Evolutionary conservation across 2,113 vertebrate genomes (phyloP).

Genomic region (Dicerorhinus sumatrensis): DNA sequence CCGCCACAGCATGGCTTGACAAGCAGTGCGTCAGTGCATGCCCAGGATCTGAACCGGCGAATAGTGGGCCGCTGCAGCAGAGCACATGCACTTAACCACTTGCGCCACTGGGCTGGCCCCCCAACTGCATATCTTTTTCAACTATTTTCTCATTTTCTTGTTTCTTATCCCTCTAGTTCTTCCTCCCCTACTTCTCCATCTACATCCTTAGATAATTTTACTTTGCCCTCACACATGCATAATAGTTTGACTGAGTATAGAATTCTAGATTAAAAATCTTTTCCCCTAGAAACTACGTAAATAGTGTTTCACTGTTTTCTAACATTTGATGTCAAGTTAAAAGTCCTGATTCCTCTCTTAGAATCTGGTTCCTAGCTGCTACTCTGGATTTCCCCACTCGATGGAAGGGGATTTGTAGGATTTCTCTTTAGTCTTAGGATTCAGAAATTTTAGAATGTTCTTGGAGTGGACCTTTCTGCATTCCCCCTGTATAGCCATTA

Average conservation of each 20-base stretch:
- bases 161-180: background rate
- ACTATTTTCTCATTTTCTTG: background rate
- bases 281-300: background rate
- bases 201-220: background rate
- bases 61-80: too few species aligned
- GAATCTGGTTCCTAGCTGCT: background rate
- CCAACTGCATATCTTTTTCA: background rate
- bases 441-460: background rate
- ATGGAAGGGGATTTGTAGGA: background rate
- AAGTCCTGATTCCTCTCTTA: background rate
- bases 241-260: background rate
- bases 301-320: background rate
- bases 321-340: background rate
- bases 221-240: background rate
- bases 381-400: background rate
- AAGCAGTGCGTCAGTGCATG: too few species aligned
- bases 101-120: too few species aligned
- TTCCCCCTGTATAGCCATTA: background rate
- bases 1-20: too few species aligned
- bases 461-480: background rate
- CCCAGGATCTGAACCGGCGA: too few species aligned
- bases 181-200: background rate
- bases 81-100: too few species aligned
- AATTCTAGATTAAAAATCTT: background rate
- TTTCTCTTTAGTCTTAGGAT: constrained; percentile 12